Evolutionary conservation across 2,113 vertebrate species (phyloP).

Genomic region (Pangasianodon gigas): DNA sequence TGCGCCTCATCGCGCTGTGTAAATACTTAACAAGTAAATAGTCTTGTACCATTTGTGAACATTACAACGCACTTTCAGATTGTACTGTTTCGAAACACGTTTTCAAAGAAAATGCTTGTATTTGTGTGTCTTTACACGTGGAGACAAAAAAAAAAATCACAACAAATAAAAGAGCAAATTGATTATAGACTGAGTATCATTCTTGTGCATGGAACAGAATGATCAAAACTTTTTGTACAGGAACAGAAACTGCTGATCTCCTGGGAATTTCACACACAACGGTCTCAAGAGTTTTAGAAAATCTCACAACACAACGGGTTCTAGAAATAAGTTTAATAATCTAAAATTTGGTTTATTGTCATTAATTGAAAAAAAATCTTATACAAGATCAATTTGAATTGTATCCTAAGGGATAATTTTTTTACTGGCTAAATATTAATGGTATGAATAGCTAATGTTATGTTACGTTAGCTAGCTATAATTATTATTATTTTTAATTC

Average conservation of each 20-base stretch:
- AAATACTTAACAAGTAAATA: constrained; percentile 2
- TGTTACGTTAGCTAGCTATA: no score
- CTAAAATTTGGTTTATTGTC: no score
- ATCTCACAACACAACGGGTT: background rate
- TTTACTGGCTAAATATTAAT: no score
- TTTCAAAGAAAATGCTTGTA: background rate
- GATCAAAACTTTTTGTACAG: background rate
- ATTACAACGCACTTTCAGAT: background rate
- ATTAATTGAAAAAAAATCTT: no score
- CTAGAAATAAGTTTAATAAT: no score
- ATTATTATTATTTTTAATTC: no score
- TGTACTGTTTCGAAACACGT: background rate
- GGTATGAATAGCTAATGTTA: no score
- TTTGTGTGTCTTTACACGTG: background rate
- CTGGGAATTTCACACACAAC: background rate
- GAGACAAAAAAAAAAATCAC: background rate
- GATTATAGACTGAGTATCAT: background rate
- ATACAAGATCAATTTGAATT: no score
- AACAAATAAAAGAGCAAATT: background rate
- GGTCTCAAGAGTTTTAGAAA: background rate
- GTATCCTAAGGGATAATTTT: no score
- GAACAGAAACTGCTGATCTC: background rate
- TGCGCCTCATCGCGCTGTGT: background rate
- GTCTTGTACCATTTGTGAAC: constrained; percentile 11
- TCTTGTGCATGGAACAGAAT: background rate